Percentiles rank a stretch among this genome's conserved stretches.
Evolutionary conservation across 2,113 vertebrate species (phyloP).

Genomic region (Camarhynchus parvulus): DNA sequence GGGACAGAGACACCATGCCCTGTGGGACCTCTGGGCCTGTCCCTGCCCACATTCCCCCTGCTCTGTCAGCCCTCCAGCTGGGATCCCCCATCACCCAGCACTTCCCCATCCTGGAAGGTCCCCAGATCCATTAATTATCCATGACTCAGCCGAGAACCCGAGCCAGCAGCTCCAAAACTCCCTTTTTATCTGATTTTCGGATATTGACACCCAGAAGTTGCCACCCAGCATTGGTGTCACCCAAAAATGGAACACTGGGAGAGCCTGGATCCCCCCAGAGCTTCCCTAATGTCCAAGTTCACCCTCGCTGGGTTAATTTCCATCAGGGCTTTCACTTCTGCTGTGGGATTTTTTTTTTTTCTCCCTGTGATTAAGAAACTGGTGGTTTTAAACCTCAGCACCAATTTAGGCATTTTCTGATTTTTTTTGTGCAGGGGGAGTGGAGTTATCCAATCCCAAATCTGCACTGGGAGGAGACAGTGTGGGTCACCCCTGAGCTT

Average conservation of each 20-base stretch:
- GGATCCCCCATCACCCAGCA: background rate
- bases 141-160: background rate
- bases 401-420: background rate
- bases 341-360: background rate
- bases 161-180: background rate
- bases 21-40: background rate
- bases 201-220: background rate
- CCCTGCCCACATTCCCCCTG: fast-evolving
- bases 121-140: background rate
- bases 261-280: background rate
- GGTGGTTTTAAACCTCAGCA: background rate
- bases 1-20: background rate
- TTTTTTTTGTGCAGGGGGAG: background rate
- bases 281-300: background rate
- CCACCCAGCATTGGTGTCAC: background rate
- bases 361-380: background rate
- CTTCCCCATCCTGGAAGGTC: background rate
- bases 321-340: background rate
- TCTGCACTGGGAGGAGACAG: fast-evolving
- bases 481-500: background rate
- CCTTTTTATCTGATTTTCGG: background rate
- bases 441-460: background rate
- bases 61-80: background rate
- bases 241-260: background rate
- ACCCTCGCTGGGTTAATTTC: background rate